phyloP scores from a whole-genome alignment of 2,888 invertebrate species.

The Hyposoter dolosus region DNA sequence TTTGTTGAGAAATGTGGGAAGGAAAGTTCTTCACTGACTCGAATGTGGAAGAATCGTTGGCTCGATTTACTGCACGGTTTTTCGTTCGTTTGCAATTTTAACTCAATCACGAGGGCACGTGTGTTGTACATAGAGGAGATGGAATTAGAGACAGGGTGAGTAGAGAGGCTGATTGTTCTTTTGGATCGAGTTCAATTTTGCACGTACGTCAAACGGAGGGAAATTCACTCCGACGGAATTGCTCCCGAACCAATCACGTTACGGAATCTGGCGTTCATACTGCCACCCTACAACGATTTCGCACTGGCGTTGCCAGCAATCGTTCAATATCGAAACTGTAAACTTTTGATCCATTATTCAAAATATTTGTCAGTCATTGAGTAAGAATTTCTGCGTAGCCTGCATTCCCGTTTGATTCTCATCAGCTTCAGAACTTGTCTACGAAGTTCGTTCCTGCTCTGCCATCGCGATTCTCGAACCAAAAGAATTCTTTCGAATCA shows the following conservation, averaged over 20 bases:
- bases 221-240: conserved; percentile 60
- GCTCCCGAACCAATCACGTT: conserved; percentile 58
- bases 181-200: conserved; percentile 67
- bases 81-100: conserved; percentile 41
- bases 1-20: background rate
- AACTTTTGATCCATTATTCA: background rate
- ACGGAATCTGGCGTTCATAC: conserved; percentile 35
- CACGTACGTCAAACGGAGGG: conserved; percentile 60
- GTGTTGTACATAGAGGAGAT: conserved; percentile 10
- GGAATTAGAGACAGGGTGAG: conserved; percentile 25
- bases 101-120: conserved; percentile 41
- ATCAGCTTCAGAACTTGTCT: background rate
- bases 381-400: background rate
- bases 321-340: conserved; percentile 20
- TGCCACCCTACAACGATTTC: conserved; percentile 32
- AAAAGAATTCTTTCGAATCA: background rate
- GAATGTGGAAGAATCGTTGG: background rate
- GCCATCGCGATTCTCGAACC: background rate
- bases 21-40: background rate
- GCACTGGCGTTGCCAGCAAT: conserved; percentile 29
- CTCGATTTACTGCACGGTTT: background rate
- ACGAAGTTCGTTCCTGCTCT: background rate
- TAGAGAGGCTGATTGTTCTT: conserved; percentile 62
- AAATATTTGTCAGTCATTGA: background rate
- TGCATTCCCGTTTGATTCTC: background rate